Evolutionary conservation across 2,113 vertebrate genomes (phyloP), one percentile per base, ranked within the genome.

Genomic region (Okapia johnstoni): DNA sequence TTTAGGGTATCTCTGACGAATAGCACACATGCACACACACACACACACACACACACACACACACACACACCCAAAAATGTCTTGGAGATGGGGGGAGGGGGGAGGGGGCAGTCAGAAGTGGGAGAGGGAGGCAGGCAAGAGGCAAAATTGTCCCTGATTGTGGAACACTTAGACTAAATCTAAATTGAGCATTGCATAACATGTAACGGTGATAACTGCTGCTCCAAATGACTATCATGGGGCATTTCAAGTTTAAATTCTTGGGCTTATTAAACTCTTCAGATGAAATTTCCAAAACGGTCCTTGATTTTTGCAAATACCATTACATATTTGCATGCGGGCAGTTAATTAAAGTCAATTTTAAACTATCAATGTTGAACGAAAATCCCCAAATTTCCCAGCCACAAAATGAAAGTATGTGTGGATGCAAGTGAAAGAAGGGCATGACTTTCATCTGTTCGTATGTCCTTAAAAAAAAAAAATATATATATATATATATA

Each of bases 201-300:
- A 87, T 79, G 79, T 50, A 92, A 66, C 15, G 10, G 60, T 92
- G 36, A 73, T 89, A 70, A 79, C 48, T 89, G 63, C 70, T 92
- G 25, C 7, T 87, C 46, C 36, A 86, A 33, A 17, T 33, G 2
- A 76, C 46, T 2, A 57, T 58, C 93, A 80, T 63, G 50, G 33
- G 95, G 63, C 61, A 95, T 50, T 90, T 87, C 73, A 80, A 63
- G 48, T 92, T 96, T 93, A 86, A 92, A 89, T 88, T 96, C 46
- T 86, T 89, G 6, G 61, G 36, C 13, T 89, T 86, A 77, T 92
- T 93, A 83, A 83, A 94, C 50, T 86, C 85, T 85, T 93, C 50
- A 87, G 63, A 66, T 94, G 36, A 95, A 77, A 80, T 89, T 97
- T 97, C 61, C 73, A 86, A 83, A 96, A 36, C 3, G 0, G 11